phyloP scores from a whole-genome alignment of 2,113 vertebrate species.

The Catharus minimus region DNA sequence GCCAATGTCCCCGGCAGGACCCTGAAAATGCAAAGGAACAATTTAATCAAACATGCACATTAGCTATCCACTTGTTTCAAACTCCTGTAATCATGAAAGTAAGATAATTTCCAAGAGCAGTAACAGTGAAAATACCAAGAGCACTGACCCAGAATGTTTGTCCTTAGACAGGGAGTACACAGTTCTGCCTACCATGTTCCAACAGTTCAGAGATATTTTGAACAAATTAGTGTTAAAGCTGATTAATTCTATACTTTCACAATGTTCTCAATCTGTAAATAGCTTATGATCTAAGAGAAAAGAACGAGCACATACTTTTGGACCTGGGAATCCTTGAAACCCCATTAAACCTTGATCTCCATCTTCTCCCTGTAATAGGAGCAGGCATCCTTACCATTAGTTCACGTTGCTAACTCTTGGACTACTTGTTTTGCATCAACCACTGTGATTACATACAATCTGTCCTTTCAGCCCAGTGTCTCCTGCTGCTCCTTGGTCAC shows the following conservation, averaged over 20 bases:
- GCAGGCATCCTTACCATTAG: constrained; percentile 8
- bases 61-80: neutral
- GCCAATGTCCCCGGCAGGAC: constrained; percentile 87
- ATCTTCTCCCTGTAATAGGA: constrained; percentile 85
- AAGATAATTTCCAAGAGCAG: neutral
- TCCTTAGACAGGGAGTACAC: neutral
- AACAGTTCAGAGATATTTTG: neutral
- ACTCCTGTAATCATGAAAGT: neutral
- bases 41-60: neutral
- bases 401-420: neutral
- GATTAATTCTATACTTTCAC: constrained; percentile 1
- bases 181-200: neutral
- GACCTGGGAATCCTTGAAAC: constrained; percentile 93
- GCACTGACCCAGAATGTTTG: neutral
- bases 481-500: constrained; percentile 89
- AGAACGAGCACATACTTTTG: constrained; percentile 80
- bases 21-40: constrained; percentile 74
- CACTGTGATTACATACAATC: constrained; percentile 74
- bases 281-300: constrained; percentile 1
- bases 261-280: neutral
- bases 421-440: neutral
- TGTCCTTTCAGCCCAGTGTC: constrained; percentile 86
- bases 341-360: constrained; percentile 88
- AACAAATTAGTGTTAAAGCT: constrained; percentile 18
- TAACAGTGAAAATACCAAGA: neutral